These are phyloP conservation scores for Pongo pygmaeus DNA, from an alignment of 2,113 vertebrate genomes.

Conservation along the genomic window DNA sequence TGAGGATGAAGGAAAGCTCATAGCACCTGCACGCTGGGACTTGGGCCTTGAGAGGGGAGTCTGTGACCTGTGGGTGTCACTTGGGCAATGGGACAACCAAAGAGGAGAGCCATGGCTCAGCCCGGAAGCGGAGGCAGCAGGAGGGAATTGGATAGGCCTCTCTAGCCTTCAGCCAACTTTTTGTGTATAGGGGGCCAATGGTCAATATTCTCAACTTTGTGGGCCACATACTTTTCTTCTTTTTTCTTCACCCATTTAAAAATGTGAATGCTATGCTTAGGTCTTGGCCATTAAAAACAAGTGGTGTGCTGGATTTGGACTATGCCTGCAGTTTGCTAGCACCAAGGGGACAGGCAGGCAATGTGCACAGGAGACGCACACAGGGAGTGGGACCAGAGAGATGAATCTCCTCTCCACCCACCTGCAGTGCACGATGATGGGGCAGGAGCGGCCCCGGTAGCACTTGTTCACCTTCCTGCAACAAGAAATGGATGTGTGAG, in stretches of 20 bases:
- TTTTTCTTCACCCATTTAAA: background rate
- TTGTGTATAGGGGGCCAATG: background rate
- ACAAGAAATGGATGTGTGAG: slow-evolving; percentile 56
- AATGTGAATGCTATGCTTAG: background rate
- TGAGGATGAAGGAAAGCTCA: background rate
- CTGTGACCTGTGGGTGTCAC: background rate
- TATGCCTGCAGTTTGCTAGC: background rate
- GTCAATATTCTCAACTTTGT: background rate
- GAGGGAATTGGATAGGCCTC: background rate
- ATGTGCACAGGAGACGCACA: background rate
- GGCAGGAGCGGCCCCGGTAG: slow-evolving; percentile 97
- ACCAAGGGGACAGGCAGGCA: background rate
- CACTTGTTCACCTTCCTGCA: slow-evolving; percentile 99
- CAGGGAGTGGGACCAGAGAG: background rate
- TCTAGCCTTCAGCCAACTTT: background rate
- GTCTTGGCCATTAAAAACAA: background rate
- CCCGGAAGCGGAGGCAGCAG: background rate
- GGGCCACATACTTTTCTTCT: background rate
- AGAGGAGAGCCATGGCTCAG: background rate
- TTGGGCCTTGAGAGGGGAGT: background rate
- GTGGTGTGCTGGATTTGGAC: background rate
- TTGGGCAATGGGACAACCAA: background rate
- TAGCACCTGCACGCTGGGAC: background rate
- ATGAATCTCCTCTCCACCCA: slow-evolving; percentile 69
- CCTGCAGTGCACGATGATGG: slow-evolving; percentile 99